A percentile compares a stretch with the other conserved stretches of the same genome.
Conservation (phyloP, 2,113 vertebrate genomes). For the Corvus moneduloides region DNA sequence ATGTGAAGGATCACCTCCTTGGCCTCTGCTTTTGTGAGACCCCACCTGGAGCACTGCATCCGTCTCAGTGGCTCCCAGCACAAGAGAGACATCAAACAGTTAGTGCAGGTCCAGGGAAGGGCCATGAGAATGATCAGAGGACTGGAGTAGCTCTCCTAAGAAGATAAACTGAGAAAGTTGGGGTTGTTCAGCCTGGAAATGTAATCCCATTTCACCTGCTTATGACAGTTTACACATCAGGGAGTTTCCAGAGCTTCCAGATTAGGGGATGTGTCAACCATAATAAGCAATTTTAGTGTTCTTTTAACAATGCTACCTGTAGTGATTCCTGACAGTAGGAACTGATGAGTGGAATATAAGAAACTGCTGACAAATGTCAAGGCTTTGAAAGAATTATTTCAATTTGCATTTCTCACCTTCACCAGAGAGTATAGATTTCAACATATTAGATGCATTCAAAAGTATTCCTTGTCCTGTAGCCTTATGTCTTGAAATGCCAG, state of each 20-base stretch:
- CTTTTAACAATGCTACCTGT: not conserved
- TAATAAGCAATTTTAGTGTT: not conserved
- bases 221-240: not conserved
- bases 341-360: not conserved
- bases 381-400: not conserved
- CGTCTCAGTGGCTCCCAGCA: not conserved
- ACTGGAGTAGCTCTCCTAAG: no score
- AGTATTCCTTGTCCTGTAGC: not conserved
- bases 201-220: not conserved
- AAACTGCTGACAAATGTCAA: not conserved
- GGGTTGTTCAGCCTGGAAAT: not conserved
- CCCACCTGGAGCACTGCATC: not conserved
- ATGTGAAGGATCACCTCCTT: not conserved
- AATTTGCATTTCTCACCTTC: not conserved
- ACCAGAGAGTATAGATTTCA: not conserved
- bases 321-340: not conserved
- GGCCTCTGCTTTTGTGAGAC: not conserved
- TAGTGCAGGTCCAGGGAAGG: not conserved
- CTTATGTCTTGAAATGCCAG: not conserved
- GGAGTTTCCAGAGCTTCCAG: not conserved
- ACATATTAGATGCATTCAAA: not conserved
- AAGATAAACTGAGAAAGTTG: not conserved
- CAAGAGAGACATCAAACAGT: not conserved
- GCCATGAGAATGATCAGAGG: no score
- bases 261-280: not conserved